These are phyloP conservation scores for Clarias laeviceps DNA, from an alignment of 2,797 vertebrate species.

Conservation along the genomic window DNA sequence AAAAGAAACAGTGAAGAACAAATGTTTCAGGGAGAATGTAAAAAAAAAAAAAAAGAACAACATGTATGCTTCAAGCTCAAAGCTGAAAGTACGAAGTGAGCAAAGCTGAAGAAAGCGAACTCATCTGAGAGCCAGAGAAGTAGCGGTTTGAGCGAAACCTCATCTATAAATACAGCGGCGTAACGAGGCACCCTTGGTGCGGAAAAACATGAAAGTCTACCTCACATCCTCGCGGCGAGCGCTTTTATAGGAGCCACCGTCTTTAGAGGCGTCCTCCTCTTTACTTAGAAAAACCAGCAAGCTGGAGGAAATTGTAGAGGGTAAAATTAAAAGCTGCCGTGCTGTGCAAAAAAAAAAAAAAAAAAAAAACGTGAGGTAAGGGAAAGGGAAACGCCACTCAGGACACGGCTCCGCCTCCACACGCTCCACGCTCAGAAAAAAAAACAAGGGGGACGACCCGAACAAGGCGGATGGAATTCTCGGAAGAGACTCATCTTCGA, in stretches of 20 bases:
- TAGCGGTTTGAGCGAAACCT: constrained; percentile 51
- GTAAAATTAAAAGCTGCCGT: constrained; percentile 67
- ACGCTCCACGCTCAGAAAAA: background rate
- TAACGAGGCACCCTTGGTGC: constrained; percentile 31
- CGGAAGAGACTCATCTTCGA: background rate
- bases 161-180: constrained; percentile 55
- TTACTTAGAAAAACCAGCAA: constrained; percentile 69
- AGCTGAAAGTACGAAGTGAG: constrained; percentile 2
- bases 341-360: constrained; percentile 63
- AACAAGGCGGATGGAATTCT: constrained; percentile 14
- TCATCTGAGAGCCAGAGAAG: constrained; percentile 26
- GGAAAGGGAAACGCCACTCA: constrained; percentile 51
- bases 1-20: no score
- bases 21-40: no score
- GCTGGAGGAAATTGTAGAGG: constrained; percentile 66
- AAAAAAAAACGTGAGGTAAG: constrained; percentile 32
- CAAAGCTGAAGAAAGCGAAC: constrained; percentile 11
- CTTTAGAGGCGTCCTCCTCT: constrained; percentile 58
- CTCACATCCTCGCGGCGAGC: constrained; percentile 43
- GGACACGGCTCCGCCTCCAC: constrained; percentile 10
- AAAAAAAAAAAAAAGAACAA: background rate
- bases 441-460: background rate
- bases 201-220: constrained; percentile 55
- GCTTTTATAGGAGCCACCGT: constrained; percentile 50
- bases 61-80: background rate